Evolutionary conservation across 2,113 vertebrate species (phyloP), one percentile per base, ranked within the genome.

Genomic region (Polypterus senegalus): DNA sequence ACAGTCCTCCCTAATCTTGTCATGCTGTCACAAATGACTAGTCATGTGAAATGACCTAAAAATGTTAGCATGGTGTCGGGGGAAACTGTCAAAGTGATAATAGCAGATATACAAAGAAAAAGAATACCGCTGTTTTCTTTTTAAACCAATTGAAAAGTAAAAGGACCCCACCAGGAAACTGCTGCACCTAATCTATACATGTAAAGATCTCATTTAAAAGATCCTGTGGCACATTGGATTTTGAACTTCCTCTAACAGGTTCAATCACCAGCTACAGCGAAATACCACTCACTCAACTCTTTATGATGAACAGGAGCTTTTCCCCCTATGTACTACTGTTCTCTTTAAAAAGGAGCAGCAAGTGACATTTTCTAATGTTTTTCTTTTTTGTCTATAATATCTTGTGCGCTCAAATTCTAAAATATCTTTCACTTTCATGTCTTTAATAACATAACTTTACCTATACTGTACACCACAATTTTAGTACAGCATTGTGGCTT

Each of bases 1-100:
- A 58, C 67, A 63, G 74, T 72, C 71, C 67, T 53, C 66, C 68
- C 61, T 81, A 81, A 79, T 81, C 76, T 78, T 66, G 75, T 77
- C 66, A 46, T 68, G 74, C 55, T 79, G 78, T 72, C 70, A 73
- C 64, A 44, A 71, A 66, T 80, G 71, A 73, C 71, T 66, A 74
- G 67, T 68, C 76, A 61, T 70, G 65, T 10, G 61, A 59, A 74
- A 66, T 78, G 76, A 77, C 76, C 73, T 62, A 73, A 69, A 76
- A 76, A 59, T 57, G 63, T 6, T 52, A 69, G 63, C 61, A 51
- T 58, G 0, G 27, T 60, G 61, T 71, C 63, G 66, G 27, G 27
- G 70, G 71, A 71, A 75, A 64, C 69, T 76, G 70, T 66, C 71
- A 73, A 61, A 60, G 66, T 60, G 68, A 73, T 61, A 73, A 62